Evolutionary conservation across 2,113 vertebrate species (phyloP), one percentile per base, ranked within the genome.

Genomic region (Zapus hudsonius): DNA sequence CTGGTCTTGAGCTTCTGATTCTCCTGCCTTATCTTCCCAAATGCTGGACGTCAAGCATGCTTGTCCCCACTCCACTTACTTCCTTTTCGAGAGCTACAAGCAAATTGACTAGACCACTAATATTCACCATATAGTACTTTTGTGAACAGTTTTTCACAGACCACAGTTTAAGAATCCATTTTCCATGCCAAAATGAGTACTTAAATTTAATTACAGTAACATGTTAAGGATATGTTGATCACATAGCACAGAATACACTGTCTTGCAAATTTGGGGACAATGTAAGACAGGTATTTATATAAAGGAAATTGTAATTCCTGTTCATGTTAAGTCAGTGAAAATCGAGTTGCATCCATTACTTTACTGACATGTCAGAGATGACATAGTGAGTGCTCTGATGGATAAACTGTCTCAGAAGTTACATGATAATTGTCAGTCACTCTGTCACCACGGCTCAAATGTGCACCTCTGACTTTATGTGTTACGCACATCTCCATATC

Each of bases 211-310:
- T 81, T 83, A 9, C 74, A 73, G 20, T 76, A 78, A 47, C 25
- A 20, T 67, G 31, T 59, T 47, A 47, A 33, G 63, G 17, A 63
- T 75, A 47, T 74, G 31, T n/a, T 83, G 22, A 6, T 88, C 17
- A 74, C 8, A 61, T 9, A 74, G 3, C 61, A 59, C 67, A n/a
- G 85, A 85, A 22, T 33, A 8, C 52, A 55, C 38, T 73, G 8
- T 90, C 22, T 85, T 94, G 25, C 44, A 87, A 10, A 93, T 80
- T 55, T 89, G 44, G 52, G 5, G 36, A 55, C 88, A 87, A 89
- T 78, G 23, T 55, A 61, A 78, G 67, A 69, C 6, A 9, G 31
- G 55, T 44, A 5, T 76, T 59, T 84, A 36, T 69, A 5, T 87
- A 47, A 86, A 84, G 29, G 38, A 92, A 86, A 84, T 55, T 10